phyloP scores from a whole-genome alignment of 2,888 invertebrate species.

The Chirona hameri region DNA sequence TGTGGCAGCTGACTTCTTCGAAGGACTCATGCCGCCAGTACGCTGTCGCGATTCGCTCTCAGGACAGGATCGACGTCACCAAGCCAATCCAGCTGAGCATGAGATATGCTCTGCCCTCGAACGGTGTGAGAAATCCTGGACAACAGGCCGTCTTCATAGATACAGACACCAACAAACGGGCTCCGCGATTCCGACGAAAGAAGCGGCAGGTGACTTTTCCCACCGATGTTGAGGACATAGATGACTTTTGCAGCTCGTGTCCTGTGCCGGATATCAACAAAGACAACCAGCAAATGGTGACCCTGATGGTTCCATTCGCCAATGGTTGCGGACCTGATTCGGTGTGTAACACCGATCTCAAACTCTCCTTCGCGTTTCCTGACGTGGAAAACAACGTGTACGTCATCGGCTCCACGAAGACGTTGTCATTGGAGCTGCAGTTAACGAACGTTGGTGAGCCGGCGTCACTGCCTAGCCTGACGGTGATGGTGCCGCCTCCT shows the following conservation, averaged over 20 bases:
- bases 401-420: slow-evolving; percentile 44
- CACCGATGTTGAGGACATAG: neutral
- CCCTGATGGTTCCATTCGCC: slow-evolving; percentile 44
- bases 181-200: neutral
- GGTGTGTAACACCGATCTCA: slow-evolving; percentile 54
- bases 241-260: slow-evolving; percentile 41
- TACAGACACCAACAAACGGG: neutral
- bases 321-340: slow-evolving; percentile 56
- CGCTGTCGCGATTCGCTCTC: neutral
- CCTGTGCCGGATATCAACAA: slow-evolving; percentile 37
- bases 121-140: neutral
- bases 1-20: neutral
- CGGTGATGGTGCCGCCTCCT: slow-evolving; percentile 39
- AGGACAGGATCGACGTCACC: neutral
- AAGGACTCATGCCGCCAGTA: neutral
- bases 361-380: slow-evolving; percentile 30
- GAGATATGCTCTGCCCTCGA: neutral
- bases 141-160: neutral
- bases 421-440: slow-evolving; percentile 43
- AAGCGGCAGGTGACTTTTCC: neutral
- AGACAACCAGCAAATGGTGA: slow-evolving; percentile 28
- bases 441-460: slow-evolving; percentile 47
- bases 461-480: slow-evolving; percentile 45
- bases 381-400: slow-evolving; percentile 37
- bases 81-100: slow-evolving; percentile 1